Conservation (phyloP, 2,888 invertebrate genomes). For the Macropis europaea region DNA sequence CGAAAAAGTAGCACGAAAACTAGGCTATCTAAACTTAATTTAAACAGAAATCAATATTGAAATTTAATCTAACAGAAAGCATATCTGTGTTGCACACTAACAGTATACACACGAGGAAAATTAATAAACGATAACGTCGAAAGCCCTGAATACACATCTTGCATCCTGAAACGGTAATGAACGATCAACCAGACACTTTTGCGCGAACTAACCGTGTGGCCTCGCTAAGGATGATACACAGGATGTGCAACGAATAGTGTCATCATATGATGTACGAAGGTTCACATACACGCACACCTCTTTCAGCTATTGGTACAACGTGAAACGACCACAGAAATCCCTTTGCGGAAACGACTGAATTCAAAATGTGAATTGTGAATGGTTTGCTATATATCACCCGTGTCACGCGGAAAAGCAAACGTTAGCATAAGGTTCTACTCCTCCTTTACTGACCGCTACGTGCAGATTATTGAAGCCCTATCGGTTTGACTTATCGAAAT, state of each 20-base stretch:
- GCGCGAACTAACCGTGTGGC: neutral
- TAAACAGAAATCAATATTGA: too few relatives aligned
- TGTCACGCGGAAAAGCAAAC: slow-evolving; percentile 16
- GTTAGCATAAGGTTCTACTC: neutral
- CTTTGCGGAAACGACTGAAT: slow-evolving; percentile 31
- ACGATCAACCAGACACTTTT: slow-evolving; percentile 14
- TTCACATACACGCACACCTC: neutral
- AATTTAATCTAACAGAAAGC: too few relatives aligned
- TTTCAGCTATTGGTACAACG: slow-evolving; percentile 22
- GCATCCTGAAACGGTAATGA: slow-evolving; percentile 18
- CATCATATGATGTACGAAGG: neutral
- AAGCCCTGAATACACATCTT: neutral
- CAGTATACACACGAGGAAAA: slow-evolving; percentile 1
- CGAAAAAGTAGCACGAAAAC: too few relatives aligned
- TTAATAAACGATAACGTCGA: neutral
- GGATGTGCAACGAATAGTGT: slow-evolving; percentile 4
- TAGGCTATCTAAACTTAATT: too few relatives aligned
- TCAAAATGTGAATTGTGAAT: slow-evolving; percentile 35
- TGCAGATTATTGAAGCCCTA: neutral
- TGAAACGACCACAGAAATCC: slow-evolving; percentile 32
- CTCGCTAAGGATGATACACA: slow-evolving; percentile 2
- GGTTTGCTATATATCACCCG: slow-evolving; percentile 18
- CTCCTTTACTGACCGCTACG: slow-evolving; percentile 4
- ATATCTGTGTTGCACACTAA: neutral
- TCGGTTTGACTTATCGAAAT: neutral